phyloP scores from a whole-genome alignment of 1,140 invertebrate genomes.

The Tetragnatha versicolor region DNA sequence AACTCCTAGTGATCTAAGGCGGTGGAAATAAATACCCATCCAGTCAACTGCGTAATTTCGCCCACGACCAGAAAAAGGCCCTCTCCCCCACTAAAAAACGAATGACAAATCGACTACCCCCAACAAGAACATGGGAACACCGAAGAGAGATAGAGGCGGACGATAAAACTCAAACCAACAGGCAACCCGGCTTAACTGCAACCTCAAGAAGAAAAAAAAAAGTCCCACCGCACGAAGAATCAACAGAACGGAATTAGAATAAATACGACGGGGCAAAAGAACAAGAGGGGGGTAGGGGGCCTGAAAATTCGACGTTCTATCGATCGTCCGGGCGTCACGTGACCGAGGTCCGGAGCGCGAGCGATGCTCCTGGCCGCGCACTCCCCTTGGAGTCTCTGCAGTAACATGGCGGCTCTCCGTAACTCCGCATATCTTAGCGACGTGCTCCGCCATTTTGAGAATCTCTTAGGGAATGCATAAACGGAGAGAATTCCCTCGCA shows the following conservation, averaged over 20 bases:
- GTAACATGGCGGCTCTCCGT: constrained; percentile 36
- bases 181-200: background rate
- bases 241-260: constrained; percentile 2
- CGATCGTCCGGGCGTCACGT: constrained; percentile 30
- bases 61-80: background rate
- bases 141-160: too few relatives aligned
- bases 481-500: constrained; percentile 37
- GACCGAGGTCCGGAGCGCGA: background rate
- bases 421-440: constrained; percentile 26
- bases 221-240: background rate
- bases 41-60: background rate
- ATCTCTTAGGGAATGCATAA: constrained; percentile 52
- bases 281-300: background rate
- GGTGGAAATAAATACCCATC: too few relatives aligned
- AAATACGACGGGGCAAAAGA: background rate
- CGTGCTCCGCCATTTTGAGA: constrained; percentile 47
- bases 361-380: constrained; percentile 25
- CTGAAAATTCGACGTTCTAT: background rate
- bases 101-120: background rate
- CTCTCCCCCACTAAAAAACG: background rate
- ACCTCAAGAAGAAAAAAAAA: background rate
- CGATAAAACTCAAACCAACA: background rate
- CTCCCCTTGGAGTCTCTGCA: constrained; percentile 24
- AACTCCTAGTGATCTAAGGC: too few relatives aligned
- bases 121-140: background rate